Conservation (phyloP, 2,888 invertebrate genomes). For the Germaria angustata region DNA sequence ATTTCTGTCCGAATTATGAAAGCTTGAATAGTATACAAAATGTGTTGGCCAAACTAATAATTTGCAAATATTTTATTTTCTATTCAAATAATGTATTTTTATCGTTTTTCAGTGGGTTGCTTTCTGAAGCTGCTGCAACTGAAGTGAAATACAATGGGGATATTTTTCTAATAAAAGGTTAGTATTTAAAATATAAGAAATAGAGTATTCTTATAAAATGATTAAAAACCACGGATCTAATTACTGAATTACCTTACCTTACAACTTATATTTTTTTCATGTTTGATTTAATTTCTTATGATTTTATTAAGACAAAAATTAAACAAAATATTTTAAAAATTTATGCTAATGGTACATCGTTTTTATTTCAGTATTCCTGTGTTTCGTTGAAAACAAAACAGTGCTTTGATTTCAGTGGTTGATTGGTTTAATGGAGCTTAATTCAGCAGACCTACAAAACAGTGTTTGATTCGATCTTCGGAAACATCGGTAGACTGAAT, state of each 20-base stretch:
- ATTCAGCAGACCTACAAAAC: too few relatives aligned
- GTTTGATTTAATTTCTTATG: neutral
- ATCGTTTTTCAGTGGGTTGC: conserved; percentile 48
- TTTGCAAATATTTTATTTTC: neutral
- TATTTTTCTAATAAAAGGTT: neutral
- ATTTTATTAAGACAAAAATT: neutral
- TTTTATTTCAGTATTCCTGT: neutral
- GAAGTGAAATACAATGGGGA: too few relatives aligned
- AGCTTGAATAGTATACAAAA: conserved; percentile 48
- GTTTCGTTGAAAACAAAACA: too few relatives aligned
- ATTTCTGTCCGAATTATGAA: too few relatives aligned
- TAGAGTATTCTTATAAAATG: conserved; percentile 48
- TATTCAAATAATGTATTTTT: conserved; percentile 37
- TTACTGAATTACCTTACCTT: conserved; percentile 71
- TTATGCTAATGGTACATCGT: neutral
- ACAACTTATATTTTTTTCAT: conserved; percentile 18
- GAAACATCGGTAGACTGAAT: too few relatives aligned
- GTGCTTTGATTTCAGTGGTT: too few relatives aligned
- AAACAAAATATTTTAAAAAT: neutral
- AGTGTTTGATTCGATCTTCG: too few relatives aligned
- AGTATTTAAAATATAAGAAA: too few relatives aligned
- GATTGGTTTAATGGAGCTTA: too few relatives aligned
- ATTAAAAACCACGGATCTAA: conserved; percentile 72
- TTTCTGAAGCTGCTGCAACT: neutral
- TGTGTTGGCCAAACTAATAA: neutral